Conservation (phyloP, 2,113 vertebrate species). For the Sialia sialis region DNA sequence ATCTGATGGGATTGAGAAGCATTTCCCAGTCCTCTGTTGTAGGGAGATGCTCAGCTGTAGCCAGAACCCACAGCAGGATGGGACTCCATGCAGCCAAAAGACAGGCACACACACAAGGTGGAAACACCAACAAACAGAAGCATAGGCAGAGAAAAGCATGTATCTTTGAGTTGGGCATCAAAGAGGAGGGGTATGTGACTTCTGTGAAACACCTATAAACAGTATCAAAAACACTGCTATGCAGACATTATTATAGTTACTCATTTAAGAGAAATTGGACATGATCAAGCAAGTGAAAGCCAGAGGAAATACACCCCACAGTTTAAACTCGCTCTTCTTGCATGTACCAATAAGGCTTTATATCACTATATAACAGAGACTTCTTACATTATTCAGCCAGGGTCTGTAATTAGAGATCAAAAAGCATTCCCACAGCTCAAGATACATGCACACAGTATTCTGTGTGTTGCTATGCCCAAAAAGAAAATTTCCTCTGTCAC, state of each 20-base stretch:
- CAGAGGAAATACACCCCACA: neutral
- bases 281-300: neutral
- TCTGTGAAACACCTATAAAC: neutral
- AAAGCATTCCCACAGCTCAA: neutral
- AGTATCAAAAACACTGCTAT: neutral
- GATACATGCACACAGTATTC: neutral
- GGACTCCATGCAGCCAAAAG: neutral
- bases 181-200: accelerated
- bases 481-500: neutral
- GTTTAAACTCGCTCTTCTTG: neutral
- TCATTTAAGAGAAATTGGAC: neutral
- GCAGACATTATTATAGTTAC: neutral
- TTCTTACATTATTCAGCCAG: neutral
- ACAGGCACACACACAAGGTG: accelerated
- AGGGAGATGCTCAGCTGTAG: neutral
- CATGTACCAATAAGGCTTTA: neutral
- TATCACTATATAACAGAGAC: neutral
- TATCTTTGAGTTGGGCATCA: neutral
- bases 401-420: slow-evolving; percentile 18
- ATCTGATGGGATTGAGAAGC: accelerated
- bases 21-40: neutral
- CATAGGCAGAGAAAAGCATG: neutral
- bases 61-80: neutral
- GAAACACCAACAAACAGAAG: neutral
- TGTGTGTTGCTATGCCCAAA: neutral